Conservation (phyloP, 2,797 vertebrate species). For the Xenops minutus region DNA sequence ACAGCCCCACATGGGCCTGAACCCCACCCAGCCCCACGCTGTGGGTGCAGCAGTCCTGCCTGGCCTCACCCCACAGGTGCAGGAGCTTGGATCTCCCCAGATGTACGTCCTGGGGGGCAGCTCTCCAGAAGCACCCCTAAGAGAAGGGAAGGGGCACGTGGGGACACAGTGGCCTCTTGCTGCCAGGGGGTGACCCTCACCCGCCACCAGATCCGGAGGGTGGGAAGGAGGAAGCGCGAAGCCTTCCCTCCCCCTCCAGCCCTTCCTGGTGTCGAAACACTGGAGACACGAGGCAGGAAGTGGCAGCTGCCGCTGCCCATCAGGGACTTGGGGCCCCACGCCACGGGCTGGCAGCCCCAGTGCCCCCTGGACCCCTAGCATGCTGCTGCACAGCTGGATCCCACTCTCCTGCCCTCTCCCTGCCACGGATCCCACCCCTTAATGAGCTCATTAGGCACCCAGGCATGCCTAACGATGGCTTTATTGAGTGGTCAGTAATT, state of each 20-base stretch:
- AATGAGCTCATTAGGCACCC: neutral
- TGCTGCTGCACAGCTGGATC: neutral
- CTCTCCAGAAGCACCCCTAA: neutral
- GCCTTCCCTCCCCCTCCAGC: slow-evolving; percentile 15
- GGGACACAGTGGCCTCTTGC: neutral
- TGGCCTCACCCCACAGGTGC: neutral
- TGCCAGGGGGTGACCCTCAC: neutral
- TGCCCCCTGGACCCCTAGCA: neutral
- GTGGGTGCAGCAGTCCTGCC: neutral
- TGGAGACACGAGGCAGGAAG: neutral
- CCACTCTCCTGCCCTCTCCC: neutral
- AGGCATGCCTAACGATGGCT: neutral
- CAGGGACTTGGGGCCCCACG: neutral
- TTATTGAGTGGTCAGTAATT: neutral
- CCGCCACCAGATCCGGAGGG: neutral
- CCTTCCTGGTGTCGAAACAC: slow-evolving; percentile 37
- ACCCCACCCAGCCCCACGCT: neutral
- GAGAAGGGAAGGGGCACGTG: neutral
- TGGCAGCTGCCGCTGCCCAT: neutral
- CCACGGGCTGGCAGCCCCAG: neutral
- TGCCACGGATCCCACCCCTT: neutral
- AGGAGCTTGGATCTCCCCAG: neutral
- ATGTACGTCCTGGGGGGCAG: too few species aligned
- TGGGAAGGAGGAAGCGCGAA: slow-evolving; percentile 15
- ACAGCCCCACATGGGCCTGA: neutral